Conservation (phyloP, 2,113 vertebrate species). For the Sylvia atricapilla region DNA sequence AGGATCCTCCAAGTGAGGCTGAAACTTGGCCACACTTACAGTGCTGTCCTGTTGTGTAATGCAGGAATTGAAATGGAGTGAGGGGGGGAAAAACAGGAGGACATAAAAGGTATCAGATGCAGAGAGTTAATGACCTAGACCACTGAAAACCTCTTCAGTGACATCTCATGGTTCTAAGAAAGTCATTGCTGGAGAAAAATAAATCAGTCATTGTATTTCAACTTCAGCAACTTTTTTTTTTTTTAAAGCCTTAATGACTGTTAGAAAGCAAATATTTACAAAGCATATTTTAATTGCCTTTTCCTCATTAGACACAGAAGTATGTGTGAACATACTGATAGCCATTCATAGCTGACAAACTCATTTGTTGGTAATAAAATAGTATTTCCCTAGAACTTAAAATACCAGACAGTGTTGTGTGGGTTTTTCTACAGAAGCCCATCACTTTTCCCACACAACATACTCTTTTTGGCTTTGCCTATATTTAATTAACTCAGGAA, state of each 20-base stretch:
- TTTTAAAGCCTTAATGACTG: background rate
- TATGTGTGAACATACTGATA: background rate
- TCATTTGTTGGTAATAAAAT: background rate
- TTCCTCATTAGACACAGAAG: background rate
- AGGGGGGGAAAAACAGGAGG: background rate
- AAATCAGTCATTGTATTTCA: background rate
- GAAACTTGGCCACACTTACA: background rate
- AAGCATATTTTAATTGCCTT: background rate
- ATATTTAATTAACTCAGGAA: background rate
- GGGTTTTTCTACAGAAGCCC: background rate
- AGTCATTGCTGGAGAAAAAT: conserved; percentile 29
- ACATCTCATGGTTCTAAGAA: conserved; percentile 29
- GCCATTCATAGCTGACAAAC: background rate
- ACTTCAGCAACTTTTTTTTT: background rate
- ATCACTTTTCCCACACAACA: background rate
- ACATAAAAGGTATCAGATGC: conserved; percentile 55
- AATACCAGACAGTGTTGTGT: background rate
- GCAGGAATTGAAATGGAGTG: background rate
- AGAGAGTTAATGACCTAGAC: conserved; percentile 71
- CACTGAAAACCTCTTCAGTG: conserved; percentile 26
- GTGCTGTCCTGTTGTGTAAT: background rate
- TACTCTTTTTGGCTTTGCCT: background rate
- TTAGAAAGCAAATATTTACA: background rate
- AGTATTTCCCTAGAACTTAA: background rate
- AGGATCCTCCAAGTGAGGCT: background rate